Evolutionary conservation across 2,797 vertebrate species (phyloP).

Genomic region (Pantherophis alleghaniensis): DNA sequence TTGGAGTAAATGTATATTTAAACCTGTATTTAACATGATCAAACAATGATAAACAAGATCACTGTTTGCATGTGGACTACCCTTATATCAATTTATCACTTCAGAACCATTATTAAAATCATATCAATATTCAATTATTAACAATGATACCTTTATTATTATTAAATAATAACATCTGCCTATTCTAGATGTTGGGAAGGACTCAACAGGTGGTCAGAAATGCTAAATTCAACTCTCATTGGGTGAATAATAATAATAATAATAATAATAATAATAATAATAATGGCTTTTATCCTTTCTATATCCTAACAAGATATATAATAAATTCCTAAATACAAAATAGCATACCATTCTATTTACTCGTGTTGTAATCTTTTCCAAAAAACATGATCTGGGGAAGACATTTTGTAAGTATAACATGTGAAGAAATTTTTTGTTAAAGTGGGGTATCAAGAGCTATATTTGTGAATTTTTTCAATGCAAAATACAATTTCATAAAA

Average conservation of each 20-base stretch:
- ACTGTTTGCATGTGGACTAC: background rate
- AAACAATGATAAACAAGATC: background rate
- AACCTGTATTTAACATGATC: background rate
- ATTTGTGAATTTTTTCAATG: background rate
- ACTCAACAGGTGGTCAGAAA: background rate
- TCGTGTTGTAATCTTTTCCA: background rate
- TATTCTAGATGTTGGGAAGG: background rate
- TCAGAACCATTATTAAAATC: background rate
- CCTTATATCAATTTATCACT: background rate
- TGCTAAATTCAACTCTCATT: background rate
- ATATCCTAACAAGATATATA: background rate
- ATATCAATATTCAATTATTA: background rate
- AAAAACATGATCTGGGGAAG: background rate
- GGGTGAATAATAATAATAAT: background rate
- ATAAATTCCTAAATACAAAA: background rate
- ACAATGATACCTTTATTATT: background rate
- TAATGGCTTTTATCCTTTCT: background rate
- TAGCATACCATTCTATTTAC: background rate
- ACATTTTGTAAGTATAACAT: background rate
- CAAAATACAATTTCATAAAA: background rate
- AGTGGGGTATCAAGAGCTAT: background rate
- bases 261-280: background rate
- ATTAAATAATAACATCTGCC: background rate
- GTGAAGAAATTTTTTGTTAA: background rate
- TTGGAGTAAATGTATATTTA: background rate